phyloP scores from a whole-genome alignment of 2,113 vertebrate species.

The Solea senegalensis region DNA sequence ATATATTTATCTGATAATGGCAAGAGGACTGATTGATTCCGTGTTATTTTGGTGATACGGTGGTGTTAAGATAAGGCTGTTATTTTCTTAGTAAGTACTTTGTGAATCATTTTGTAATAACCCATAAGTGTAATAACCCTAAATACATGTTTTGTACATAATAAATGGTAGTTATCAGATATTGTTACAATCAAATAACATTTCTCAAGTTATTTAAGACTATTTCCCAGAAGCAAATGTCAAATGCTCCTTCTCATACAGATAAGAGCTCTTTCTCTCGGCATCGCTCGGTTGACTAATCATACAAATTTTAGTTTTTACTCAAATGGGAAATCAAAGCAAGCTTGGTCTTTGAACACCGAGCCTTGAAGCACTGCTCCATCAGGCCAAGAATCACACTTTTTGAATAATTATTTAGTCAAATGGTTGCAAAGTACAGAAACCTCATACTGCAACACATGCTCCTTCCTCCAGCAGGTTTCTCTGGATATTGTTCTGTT shows the following conservation, averaged over 20 bases:
- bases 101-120: too few relatives aligned
- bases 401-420: too few relatives aligned
- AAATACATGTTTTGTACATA: too few relatives aligned
- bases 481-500: background rate
- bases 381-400: background rate
- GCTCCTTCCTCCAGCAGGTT: background rate
- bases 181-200: too few relatives aligned
- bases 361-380: background rate
- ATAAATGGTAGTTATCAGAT: too few relatives aligned
- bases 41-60: background rate
- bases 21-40: background rate
- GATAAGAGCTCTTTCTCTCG: slow-evolving; percentile 3
- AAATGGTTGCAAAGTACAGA: slow-evolving; percentile 2
- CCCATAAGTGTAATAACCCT: too few relatives aligned
- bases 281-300: background rate
- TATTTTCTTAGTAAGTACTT: background rate
- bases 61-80: background rate
- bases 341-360: background rate
- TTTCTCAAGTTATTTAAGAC: too few relatives aligned
- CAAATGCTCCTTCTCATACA: background rate
- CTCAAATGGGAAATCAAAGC: slow-evolving; percentile 25
- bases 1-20: background rate
- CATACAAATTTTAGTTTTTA: background rate
- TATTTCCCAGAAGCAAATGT: background rate
- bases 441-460: background rate